A percentile compares a stretch with the other conserved stretches of the same genome.
Conservation (phyloP, 2,888 invertebrate genomes). For the Scelioninae gen. 2 region DNA sequence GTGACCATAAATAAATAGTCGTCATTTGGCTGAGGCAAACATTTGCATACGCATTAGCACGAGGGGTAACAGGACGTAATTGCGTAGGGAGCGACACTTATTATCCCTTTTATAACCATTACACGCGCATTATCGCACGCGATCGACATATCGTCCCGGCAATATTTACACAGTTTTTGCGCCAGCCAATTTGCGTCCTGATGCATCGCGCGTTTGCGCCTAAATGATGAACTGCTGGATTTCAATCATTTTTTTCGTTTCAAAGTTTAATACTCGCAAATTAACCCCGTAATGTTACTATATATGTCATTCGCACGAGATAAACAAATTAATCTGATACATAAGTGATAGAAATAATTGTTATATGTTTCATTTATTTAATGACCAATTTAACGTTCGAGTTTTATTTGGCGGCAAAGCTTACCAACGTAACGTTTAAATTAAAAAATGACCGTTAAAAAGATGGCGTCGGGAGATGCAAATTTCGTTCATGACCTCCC, state of each 20-base stretch:
- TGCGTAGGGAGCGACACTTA: constrained; percentile 30
- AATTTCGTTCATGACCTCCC: constrained; percentile 54
- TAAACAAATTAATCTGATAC: too few species aligned
- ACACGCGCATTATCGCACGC: constrained; percentile 35
- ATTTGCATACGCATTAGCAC: constrained; percentile 28
- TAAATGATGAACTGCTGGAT: not conserved
- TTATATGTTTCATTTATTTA: too few species aligned
- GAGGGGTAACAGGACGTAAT: constrained; percentile 21
- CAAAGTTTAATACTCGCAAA: too few species aligned
- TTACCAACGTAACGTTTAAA: too few species aligned
- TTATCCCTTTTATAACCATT: constrained; percentile 19
- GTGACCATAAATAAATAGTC: constrained; percentile 52
- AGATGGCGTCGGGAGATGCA: constrained; percentile 16
- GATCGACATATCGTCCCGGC: constrained; percentile 22
- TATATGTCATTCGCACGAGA: too few species aligned
- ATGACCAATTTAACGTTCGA: too few species aligned
- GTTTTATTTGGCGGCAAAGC: too few species aligned
- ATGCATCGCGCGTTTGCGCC: not conserved
- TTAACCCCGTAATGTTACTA: too few species aligned
- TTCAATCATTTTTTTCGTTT: too few species aligned
- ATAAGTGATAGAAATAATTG: too few species aligned
- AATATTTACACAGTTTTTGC: constrained; percentile 18
- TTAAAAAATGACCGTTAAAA: constrained; percentile 22
- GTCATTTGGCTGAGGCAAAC: constrained; percentile 37
- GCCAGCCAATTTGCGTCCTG: not conserved